phyloP scores from a whole-genome alignment of 2,797 vertebrate genomes.

The Fistularia tabacaria region DNA sequence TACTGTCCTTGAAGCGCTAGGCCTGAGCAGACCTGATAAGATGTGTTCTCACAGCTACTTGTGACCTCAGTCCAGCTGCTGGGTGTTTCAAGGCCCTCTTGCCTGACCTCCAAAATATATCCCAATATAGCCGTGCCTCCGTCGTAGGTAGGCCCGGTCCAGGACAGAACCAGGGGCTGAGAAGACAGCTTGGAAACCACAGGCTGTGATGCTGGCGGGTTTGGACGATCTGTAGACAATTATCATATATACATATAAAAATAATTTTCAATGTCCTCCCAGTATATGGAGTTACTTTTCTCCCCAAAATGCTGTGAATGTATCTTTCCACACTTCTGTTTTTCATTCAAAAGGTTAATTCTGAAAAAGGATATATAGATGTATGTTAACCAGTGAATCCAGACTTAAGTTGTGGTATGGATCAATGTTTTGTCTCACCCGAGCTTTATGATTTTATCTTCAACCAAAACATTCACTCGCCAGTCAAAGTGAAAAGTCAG shows the following conservation, averaged over 20 bases:
- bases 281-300: too few relatives aligned
- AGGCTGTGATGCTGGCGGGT: constrained; percentile 74
- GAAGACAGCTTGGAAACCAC: constrained; percentile 66
- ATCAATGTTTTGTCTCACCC: too few relatives aligned
- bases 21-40: constrained; percentile 60
- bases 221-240: constrained; percentile 63
- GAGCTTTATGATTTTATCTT: too few relatives aligned
- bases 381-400: too few relatives aligned
- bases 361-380: too few relatives aligned
- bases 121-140: constrained; percentile 74
- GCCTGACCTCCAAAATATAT: constrained; percentile 71
- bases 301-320: too few relatives aligned
- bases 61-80: constrained; percentile 64
- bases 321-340: too few relatives aligned
- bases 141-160: constrained; percentile 78
- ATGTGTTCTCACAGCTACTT: constrained; percentile 70
- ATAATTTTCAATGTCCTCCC: too few relatives aligned
- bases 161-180: constrained; percentile 75
- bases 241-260: background rate
- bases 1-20: constrained; percentile 67
- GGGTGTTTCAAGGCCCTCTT: constrained; percentile 19
- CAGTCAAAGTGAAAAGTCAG: too few relatives aligned
- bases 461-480: too few relatives aligned
- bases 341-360: too few relatives aligned
- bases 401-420: too few relatives aligned